Evolutionary conservation across 1,140 invertebrate species (phyloP).

Genomic region (Zaprionus davidi): DNA sequence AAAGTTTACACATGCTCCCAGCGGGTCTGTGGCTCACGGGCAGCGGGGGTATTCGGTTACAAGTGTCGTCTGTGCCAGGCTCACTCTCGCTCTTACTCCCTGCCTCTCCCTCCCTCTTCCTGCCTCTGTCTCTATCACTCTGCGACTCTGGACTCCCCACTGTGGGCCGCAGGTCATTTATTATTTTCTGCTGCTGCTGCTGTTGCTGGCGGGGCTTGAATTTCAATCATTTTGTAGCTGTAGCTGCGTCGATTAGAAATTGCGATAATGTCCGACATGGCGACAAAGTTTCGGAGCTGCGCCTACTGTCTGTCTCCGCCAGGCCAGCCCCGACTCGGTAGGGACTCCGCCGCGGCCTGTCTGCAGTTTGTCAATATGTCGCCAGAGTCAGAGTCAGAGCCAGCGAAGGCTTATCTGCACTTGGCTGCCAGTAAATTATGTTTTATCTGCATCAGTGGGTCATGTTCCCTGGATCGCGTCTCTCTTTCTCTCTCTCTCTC

Average conservation of each 20-base stretch:
- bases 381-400: conserved; percentile 26
- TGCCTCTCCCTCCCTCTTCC: conserved; percentile 17
- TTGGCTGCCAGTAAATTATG: conserved; percentile 78
- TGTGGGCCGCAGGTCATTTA: conserved; percentile 69
- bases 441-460: conserved; percentile 79
- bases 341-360: conserved; percentile 45
- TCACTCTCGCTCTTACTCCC: not conserved
- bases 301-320: conserved; percentile 20
- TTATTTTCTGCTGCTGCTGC: conserved; percentile 58
- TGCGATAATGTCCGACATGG: conserved; percentile 75
- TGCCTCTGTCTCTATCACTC: not conserved
- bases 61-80: conserved; percentile 61
- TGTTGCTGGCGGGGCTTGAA: conserved; percentile 57
- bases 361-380: conserved; percentile 73
- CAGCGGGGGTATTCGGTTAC: conserved; percentile 54
- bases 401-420: conserved; percentile 68
- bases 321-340: not conserved
- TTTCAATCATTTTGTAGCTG: conserved; percentile 75
- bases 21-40: conserved; percentile 17
- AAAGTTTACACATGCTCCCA: conserved; percentile 74
- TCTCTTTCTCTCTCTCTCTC: not conserved
- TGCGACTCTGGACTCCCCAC: conserved; percentile 56
- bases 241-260: conserved; percentile 76
- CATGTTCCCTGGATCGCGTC: conserved; percentile 31
- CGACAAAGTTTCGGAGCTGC: conserved; percentile 70